Evolutionary conservation across 2,113 vertebrate species (phyloP).

Genomic region (Bettongia penicillata): DNA sequence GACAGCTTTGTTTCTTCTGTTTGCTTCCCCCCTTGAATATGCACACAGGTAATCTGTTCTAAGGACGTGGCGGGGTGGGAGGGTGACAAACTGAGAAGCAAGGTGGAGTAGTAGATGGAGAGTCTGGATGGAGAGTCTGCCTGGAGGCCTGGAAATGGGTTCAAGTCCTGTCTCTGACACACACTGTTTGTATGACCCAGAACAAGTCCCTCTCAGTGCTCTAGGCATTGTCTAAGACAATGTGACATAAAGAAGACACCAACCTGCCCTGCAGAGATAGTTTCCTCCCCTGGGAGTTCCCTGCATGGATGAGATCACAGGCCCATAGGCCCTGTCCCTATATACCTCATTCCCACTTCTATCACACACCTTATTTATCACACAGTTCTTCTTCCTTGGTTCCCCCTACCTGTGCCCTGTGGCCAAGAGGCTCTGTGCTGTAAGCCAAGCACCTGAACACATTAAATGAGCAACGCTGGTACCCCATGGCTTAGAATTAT

Average conservation of each 20-base stretch:
- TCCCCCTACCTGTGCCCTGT: background rate
- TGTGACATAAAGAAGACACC: background rate
- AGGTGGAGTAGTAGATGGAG: no score
- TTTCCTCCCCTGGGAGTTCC: background rate
- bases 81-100: no score
- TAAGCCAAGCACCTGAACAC: background rate
- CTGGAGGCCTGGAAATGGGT: background rate
- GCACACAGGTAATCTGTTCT: background rate
- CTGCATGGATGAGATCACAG: background rate
- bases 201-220: background rate
- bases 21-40: no score
- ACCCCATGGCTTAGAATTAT: background rate
- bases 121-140: no score
- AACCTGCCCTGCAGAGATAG: background rate
- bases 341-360: conserved; percentile 24
- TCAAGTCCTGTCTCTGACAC: background rate
- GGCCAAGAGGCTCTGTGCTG: background rate
- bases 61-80: no score
- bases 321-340: background rate
- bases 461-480: background rate
- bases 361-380: background rate
- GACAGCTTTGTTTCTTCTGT: no score
- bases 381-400: background rate
- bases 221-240: background rate
- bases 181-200: background rate